Evolutionary conservation across 2,888 invertebrate species (phyloP).

Genomic region (Hololepta plana): DNA sequence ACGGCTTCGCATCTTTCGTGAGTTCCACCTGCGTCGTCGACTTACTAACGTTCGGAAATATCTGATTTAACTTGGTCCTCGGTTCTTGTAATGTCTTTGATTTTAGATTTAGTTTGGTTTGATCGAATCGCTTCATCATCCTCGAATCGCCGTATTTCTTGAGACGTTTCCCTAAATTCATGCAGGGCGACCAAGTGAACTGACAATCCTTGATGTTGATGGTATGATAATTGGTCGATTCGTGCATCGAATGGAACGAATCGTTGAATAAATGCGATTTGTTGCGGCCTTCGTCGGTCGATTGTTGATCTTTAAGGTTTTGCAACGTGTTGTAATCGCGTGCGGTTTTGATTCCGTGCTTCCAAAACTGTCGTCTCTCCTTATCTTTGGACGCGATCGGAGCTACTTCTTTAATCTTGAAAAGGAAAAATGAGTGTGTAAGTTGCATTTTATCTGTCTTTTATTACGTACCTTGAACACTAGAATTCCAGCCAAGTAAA

Average conservation of each 20-base stretch:
- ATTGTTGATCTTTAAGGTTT: constrained; percentile 15
- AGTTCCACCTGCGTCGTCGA: constrained; percentile 4
- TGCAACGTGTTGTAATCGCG: constrained; percentile 32
- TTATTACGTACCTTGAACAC: constrained; percentile 39
- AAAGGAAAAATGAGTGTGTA: constrained; percentile 4
- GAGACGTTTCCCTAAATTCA: no score
- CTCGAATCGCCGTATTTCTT: no score
- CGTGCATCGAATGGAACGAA: no score
- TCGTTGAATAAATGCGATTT: no score
- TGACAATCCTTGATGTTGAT: constrained; percentile 13
- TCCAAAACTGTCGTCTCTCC: constrained; percentile 35
- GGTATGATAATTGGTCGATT: constrained; percentile 9
- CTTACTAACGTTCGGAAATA: neutral
- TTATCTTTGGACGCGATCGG: constrained; percentile 31
- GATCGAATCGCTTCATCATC: no score
- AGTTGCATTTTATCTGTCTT: neutral
- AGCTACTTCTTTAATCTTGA: constrained; percentile 40
- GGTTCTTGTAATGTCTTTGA: no score
- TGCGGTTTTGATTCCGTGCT: constrained; percentile 40
- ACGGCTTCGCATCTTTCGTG: constrained; percentile 7
- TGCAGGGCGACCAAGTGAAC: constrained; percentile 19
- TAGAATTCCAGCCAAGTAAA: constrained; percentile 49
- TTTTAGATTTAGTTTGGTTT: no score
- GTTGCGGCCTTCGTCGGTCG: neutral
- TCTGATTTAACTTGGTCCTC: no score